Base-by-base conservation (phyloP, 2,113 vertebrate genomes). In the Acanthisitta chloris region DNA sequence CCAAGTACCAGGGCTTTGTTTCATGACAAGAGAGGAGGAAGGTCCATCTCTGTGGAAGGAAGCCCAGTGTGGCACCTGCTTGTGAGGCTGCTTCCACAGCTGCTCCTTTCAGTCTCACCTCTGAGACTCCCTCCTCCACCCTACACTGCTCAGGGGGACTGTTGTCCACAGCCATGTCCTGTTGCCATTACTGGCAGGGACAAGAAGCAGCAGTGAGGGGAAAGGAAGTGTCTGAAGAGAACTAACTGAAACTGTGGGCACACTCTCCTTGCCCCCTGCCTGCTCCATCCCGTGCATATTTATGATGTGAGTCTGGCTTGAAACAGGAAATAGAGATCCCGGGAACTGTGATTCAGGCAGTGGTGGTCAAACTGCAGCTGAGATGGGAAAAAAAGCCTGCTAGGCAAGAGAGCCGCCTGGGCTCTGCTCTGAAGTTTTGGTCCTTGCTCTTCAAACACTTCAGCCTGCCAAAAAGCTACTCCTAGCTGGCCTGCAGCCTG, bases 391-490 rank as follows among this genome's bases (percentile, higher is more conserved):
- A 71, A 67, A 94, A 64, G 21, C 4, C 28, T 45, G 48, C 49
- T 52, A 61, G 25, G 40, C 48, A 81, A 66, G 38, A 89, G 26
- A 81, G 23, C 40, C 85, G 55, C 55, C 43, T 74, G 67, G 55
- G 40, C 43, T 94, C 71, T 82, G 58, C 55, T 82, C 71, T 86
- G 25, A 80, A 88, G 46, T 88, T 90, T 88, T 4, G 1, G 46
- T 86, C 81, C 49, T 58, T 94, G 58, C 64, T 94, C 81, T 93
- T 95, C 79, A 88, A 90, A 88, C 26, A 83, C 29, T 85, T 86
- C 55, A 77, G 51, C 51, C 34, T 83, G 87, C 67, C 93, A 96
- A 70, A 92, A 92, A 81, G 51, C 59, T 93, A 93, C 71, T 96
- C 79, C 64, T 58, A 66, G 42, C 38, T 70, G 38, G 81, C 85